These are phyloP conservation scores for Daphoenositta chrysoptera DNA, from an alignment of 2,113 vertebrate species.

Conservation along the genomic window DNA sequence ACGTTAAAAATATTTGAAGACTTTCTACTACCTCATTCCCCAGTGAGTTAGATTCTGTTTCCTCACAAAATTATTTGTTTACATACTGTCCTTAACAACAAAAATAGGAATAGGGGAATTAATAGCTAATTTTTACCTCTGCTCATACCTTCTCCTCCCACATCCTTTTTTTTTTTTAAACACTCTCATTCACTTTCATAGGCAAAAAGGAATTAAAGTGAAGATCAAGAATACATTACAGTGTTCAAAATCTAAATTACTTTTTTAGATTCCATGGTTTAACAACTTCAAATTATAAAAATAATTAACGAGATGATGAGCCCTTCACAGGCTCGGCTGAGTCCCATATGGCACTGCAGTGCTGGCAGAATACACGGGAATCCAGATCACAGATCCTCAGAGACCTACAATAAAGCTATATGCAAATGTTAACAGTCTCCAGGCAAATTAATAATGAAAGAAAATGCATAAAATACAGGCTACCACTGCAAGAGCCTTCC, in stretches of 20 bases:
- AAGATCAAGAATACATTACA: background rate
- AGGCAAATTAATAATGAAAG: conserved; percentile 33
- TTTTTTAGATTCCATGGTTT: background rate
- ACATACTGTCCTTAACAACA: background rate
- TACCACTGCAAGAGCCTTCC: background rate
- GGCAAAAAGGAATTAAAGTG: background rate
- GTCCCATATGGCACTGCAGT: background rate
- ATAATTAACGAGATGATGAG: conserved; percentile 25
- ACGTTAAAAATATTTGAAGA: background rate
- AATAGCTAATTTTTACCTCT: background rate
- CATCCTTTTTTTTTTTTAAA: background rate
- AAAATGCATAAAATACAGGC: background rate
- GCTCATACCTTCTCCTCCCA: background rate
- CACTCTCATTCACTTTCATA: background rate
- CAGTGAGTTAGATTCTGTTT: background rate
- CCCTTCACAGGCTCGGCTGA: background rate
- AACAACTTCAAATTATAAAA: conserved; percentile 34
- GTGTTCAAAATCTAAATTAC: background rate
- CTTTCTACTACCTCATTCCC: background rate
- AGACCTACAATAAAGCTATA: background rate
- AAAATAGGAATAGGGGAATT: background rate
- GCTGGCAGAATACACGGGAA: background rate
- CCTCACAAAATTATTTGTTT: background rate
- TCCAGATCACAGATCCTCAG: background rate
- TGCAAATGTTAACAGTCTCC: conserved; percentile 24